Percentiles rank a stretch among this genome's conserved stretches.
Evolutionary conservation across 1,140 invertebrate genomes (phyloP).

Genomic region (Conopomorpha cramerella): DNA sequence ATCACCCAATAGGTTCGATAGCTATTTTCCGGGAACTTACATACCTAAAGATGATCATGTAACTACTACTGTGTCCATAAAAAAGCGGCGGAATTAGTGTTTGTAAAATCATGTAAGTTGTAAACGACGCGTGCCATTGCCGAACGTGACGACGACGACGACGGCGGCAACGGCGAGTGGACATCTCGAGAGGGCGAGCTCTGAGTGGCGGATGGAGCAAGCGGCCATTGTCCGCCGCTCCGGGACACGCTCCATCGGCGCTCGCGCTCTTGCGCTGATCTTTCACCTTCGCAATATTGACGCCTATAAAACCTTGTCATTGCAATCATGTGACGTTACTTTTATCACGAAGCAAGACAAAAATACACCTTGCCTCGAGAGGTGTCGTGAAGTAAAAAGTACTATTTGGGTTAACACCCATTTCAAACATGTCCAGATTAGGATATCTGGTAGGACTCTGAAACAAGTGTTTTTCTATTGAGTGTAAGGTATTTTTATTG

Average conservation of each 20-base stretch:
- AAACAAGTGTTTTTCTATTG: conserved; percentile 4
- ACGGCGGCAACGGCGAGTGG: no score
- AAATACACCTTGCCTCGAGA: conserved; percentile 24
- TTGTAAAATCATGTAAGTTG: no score
- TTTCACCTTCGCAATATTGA: conserved; percentile 56
- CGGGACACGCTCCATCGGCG: conserved; percentile 38
- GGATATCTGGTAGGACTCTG: conserved; percentile 43
- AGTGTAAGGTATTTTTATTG: background rate
- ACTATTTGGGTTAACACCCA: conserved; percentile 41
- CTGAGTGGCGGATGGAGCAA: conserved; percentile 50
- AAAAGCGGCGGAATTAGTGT: no score
- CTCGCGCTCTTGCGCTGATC: conserved; percentile 48
- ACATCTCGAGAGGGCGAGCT: no score
- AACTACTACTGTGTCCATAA: no score
- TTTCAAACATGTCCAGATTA: conserved; percentile 33
- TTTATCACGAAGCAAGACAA: conserved; percentile 39
- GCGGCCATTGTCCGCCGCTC: conserved; percentile 31
- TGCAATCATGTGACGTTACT: conserved; percentile 51
- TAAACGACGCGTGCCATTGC: no score
- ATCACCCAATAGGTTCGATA: no score
- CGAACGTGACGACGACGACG: no score
- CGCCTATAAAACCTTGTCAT: conserved; percentile 58
- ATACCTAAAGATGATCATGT: no score
- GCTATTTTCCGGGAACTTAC: no score
- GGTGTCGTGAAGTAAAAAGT: conserved; percentile 15